Evolutionary conservation across 2,113 vertebrate species (phyloP).

Genomic region (Pygathrix nemaeus): DNA sequence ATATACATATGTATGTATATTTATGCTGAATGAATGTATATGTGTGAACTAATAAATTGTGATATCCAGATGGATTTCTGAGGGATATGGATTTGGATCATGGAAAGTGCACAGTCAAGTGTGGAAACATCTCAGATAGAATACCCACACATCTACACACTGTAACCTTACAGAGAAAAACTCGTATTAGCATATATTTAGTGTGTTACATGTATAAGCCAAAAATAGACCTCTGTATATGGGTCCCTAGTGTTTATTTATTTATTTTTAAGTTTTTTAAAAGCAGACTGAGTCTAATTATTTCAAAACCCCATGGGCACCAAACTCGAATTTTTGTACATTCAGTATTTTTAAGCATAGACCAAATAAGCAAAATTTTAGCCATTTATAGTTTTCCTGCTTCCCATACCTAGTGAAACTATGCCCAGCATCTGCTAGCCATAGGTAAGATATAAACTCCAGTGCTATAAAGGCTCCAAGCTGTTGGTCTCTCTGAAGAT

Average conservation of each 20-base stretch:
- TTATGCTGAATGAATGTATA: background rate
- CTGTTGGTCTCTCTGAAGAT: background rate
- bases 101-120: background rate
- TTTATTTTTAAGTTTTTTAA: background rate
- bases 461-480: background rate
- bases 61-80: background rate
- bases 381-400: background rate
- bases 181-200: background rate
- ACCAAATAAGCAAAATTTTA: background rate
- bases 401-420: background rate
- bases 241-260: background rate
- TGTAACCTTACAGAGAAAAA: background rate
- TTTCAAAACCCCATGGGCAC: background rate
- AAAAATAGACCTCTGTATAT: background rate
- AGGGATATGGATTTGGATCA: background rate
- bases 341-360: background rate
- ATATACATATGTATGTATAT: background rate
- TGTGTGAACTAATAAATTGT: background rate
- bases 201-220: background rate
- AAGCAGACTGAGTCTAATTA: background rate
- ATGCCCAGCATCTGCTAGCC: background rate
- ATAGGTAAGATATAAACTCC: background rate
- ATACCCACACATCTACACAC: background rate
- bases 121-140: background rate
- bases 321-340: background rate